Evolutionary conservation across 1,140 invertebrate genomes (phyloP), one percentile per base, ranked within the genome.

Genomic region (Eubasilissa regina): DNA sequence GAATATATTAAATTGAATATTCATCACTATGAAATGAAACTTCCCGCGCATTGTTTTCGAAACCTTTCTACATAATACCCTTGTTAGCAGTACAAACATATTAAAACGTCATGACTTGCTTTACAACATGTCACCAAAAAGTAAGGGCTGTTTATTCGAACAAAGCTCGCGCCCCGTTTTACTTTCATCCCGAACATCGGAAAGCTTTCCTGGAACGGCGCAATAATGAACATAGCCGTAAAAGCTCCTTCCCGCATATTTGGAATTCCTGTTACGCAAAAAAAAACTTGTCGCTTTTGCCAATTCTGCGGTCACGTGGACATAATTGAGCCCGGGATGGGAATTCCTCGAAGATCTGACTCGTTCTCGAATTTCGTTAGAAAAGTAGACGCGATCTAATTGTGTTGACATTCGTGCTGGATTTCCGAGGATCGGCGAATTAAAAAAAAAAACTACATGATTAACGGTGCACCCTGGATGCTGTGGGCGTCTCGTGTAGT

Each of bases 161-260:
- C 51, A 74, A 74, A 74, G 35, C 51, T 56, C 35, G 51, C 25
- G 70, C 53, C 56, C 43, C 48, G 44, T 74, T 74, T 74, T 74
- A 74, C 70, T 74, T 74, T 74, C 70, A 74, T 55, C 35, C 53
- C 53, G 25, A 56, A 35, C 51, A 74, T 56, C 70, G 70, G 25
- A 74, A 56, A 56, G 70, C 51, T 78, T 70, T 78, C 76, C 76
- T 70, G 70, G 76, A 78, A 78, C 47, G 47, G 76, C 44, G 70
- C 64, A 78, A 70, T 78, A 78, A 78, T 78, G 66, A 78, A 78
- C 62, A 70, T 64, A 78, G 76, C 62, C 56, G 76, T 64, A 70
- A 78, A 74, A 78, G 76, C 76, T 78, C 76, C 66, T 53, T 64
- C 25, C 51, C 19, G 66, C 58, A 70, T 78, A 70, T 78, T 78